Evolutionary conservation across 2,113 vertebrate genomes (phyloP).

Genomic region (Alethe castanea): DNA sequence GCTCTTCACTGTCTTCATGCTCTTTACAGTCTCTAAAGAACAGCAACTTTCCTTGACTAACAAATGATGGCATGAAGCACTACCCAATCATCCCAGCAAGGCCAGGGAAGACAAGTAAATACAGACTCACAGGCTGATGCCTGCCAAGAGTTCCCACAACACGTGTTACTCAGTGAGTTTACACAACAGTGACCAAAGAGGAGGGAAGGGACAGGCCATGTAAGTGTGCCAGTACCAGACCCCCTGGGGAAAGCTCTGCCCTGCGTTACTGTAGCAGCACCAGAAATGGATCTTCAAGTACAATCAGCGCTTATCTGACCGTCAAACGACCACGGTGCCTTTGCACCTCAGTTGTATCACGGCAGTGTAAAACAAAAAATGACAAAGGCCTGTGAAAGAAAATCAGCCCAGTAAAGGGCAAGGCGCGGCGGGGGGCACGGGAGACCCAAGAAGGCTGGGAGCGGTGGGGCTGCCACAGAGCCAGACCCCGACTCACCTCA

Average conservation of each 20-base stretch:
- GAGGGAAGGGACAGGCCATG: background rate
- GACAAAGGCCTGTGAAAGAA: slow-evolving; percentile 8
- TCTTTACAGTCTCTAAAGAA: background rate
- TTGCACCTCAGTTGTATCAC: background rate
- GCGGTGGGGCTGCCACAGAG: background rate
- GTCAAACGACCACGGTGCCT: background rate
- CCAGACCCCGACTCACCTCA: background rate
- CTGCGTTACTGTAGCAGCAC: background rate
- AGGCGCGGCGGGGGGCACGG: background rate
- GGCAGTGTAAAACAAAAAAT: background rate
- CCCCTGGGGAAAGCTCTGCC: background rate
- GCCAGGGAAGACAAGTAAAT: background rate
- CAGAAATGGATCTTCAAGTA: background rate
- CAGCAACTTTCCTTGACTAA: background rate
- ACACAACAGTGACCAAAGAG: background rate
- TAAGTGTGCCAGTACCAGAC: background rate
- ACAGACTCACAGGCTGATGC: background rate
- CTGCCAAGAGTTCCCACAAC: background rate
- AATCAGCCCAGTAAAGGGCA: background rate
- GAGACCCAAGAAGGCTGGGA: background rate
- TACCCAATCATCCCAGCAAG: background rate
- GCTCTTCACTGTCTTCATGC: background rate
- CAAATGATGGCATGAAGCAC: background rate
- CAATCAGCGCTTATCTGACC: background rate
- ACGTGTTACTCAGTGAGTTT: background rate